A percentile compares a stretch with the other conserved stretches of the same genome.
These are phyloP conservation scores for Anaspis maculata DNA, from an alignment of 2,888 invertebrate genomes.

Conservation along the genomic window DNA sequence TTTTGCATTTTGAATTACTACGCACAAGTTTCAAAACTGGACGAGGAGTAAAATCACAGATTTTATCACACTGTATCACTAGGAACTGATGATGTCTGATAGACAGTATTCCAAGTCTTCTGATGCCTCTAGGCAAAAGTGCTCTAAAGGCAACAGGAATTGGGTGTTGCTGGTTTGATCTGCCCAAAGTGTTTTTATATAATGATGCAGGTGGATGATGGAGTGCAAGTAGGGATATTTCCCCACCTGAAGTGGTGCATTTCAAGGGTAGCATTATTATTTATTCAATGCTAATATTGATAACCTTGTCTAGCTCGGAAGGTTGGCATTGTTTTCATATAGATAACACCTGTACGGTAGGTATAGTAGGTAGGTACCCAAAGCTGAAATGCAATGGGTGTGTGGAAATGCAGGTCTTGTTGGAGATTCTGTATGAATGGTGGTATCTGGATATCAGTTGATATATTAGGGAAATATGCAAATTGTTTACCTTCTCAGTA, in stretches of 20 bases:
- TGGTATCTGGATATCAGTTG: no score
- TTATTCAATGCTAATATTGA: conserved; percentile 25
- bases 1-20: conserved; percentile 20
- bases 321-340: conserved; percentile 32
- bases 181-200: conserved; percentile 5
- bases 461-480: no score
- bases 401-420: conserved; percentile 18
- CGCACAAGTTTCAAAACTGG: conserved; percentile 3
- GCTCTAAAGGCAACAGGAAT: no score
- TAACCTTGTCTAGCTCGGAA: conserved; percentile 31
- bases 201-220: conserved; percentile 6
- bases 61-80: no score
- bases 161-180: no score
- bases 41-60: conserved; percentile 4
- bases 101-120: no score
- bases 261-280: conserved; percentile 30
- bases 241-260: conserved; percentile 23
- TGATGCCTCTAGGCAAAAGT: no score
- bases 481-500: no score
- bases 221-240: conserved; percentile 22
- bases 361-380: no score
- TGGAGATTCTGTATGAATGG: conserved; percentile 4
- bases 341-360: conserved; percentile 24
- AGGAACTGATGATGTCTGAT: no score
- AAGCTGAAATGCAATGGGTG: conserved; percentile 15